These are phyloP conservation scores for Merodon equestris DNA, from an alignment of 2,888 invertebrate species.

Conservation along the genomic window DNA sequence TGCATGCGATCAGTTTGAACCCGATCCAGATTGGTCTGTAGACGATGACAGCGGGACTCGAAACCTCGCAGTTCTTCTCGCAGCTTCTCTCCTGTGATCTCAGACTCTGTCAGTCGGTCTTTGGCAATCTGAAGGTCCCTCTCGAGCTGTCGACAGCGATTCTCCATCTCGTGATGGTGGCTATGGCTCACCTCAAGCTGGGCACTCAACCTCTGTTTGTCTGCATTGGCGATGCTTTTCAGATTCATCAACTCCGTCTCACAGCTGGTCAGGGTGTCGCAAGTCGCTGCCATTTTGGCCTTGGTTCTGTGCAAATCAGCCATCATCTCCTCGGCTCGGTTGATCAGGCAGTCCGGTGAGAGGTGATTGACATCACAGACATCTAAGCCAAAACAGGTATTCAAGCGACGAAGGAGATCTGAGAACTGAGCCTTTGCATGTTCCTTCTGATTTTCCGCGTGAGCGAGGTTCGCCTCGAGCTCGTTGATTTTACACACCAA, in stretches of 20 bases:
- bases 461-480: slow-evolving; percentile 85
- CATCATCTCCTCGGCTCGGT: slow-evolving; percentile 88
- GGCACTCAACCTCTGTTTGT: slow-evolving; percentile 87
- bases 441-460: slow-evolving; percentile 88
- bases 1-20: slow-evolving; percentile 77
- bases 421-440: slow-evolving; percentile 83
- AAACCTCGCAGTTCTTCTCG: slow-evolving; percentile 78
- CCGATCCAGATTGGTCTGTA: slow-evolving; percentile 77
- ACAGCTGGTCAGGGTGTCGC: slow-evolving; percentile 78
- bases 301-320: slow-evolving; percentile 85
- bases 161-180: slow-evolving; percentile 85
- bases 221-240: slow-evolving; percentile 78
- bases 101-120: slow-evolving; percentile 86
- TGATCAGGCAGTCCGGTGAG: slow-evolving; percentile 86
- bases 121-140: slow-evolving; percentile 87
- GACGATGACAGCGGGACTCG: slow-evolving; percentile 78
- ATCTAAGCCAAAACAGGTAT: slow-evolving; percentile 86
- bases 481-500: slow-evolving; percentile 86
- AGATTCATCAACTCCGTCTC: slow-evolving; percentile 77
- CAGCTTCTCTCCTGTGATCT: slow-evolving; percentile 82
- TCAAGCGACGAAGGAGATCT: slow-evolving; percentile 86
- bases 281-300: slow-evolving; percentile 79
- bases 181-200: slow-evolving; percentile 80
- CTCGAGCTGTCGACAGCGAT: slow-evolving; percentile 86
- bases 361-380: slow-evolving; percentile 84